Percentiles rank a stretch among this genome's conserved stretches.
These are phyloP conservation scores for Oryzias celebensis DNA, from an alignment of 2,113 vertebrate genomes.

Conservation along the genomic window DNA sequence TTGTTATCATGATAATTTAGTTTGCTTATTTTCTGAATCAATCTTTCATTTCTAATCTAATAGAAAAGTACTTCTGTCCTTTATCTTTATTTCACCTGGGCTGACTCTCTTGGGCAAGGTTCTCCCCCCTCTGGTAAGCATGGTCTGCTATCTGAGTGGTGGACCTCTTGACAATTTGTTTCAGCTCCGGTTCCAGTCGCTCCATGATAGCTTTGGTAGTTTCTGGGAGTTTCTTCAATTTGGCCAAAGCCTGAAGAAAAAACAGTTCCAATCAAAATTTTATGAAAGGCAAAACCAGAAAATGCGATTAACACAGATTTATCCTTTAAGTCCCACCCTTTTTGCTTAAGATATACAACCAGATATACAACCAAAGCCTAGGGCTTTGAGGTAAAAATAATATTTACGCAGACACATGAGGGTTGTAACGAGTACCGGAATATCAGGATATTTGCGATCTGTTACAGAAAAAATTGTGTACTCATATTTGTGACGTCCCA, in stretches of 20 bases:
- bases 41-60: not conserved
- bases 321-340: too few relatives aligned
- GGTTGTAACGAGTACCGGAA: too few relatives aligned
- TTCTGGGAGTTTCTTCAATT: slow-evolving; percentile 94
- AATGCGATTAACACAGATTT: not conserved
- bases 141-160: slow-evolving; percentile 96
- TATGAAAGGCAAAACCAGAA: not conserved
- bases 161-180: slow-evolving; percentile 95
- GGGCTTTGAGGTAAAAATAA: too few relatives aligned
- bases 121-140: slow-evolving; percentile 92
- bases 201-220: slow-evolving; percentile 96
- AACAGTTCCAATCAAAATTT: not conserved
- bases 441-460: too few relatives aligned
- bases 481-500: too few relatives aligned
- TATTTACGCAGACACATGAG: too few relatives aligned
- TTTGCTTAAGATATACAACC: too few relatives aligned
- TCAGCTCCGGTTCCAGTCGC: slow-evolving; percentile 91
- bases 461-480: too few relatives aligned
- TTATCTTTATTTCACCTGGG: slow-evolving; percentile 79
- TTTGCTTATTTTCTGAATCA: not conserved
- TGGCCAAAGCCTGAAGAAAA: slow-evolving; percentile 85
- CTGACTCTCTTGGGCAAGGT: slow-evolving; percentile 87
- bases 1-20: too few relatives aligned
- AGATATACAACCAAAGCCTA: too few relatives aligned
- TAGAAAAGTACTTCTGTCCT: not conserved